Evolutionary conservation across 2,797 vertebrate species (phyloP), one percentile per base, ranked within the genome.

Genomic region (Oreochromis grahami): DNA sequence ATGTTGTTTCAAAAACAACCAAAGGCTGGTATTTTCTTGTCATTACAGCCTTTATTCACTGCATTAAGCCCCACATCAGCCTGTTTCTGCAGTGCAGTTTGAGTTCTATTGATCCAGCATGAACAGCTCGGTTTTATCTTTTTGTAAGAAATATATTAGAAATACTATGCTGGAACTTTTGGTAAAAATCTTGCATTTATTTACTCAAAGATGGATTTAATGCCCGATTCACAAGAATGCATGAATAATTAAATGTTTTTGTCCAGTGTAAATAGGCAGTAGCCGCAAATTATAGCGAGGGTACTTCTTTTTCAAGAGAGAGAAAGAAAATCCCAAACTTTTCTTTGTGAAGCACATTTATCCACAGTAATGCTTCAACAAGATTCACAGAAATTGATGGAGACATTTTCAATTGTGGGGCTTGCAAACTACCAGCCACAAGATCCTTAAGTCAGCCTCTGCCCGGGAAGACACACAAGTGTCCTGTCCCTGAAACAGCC

Each of bases 201-300:
- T 1, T 3, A 48, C 45, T 50, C 10, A 32, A 13, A 74, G 10
- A 50, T 48, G 26, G 26, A 32, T 74, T 43, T n/a, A 29, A 48
- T 72, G 43, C 41, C 41, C 6, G 2, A 29, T 48, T 72, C 21
- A n/a, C 15, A 50, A 50, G 43, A 50, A 74, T 0, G 10, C 70
- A 6, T 74, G 15, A 48, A 0, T 72, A 48, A 72, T 72, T 29
- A 5, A 70, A 19, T 0, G 2, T 0, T 72, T 50, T 32, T 8
- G 15, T 29, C 26, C 68, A n/a, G 43, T 8, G 1, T 74, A 43
- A 68, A 43, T 15, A 68, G 63, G 38, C 36, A 8, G 0, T 3
- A 1, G 2, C 0, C n/a, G 15, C 36, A 24, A 68, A 9, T 24
- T 6, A 0, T 41, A 24, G 7, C 1, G 3, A 2, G 14, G 4